These are phyloP conservation scores for Orchestia grillus DNA, from an alignment of 1,140 invertebrate species.

Conservation along the genomic window DNA sequence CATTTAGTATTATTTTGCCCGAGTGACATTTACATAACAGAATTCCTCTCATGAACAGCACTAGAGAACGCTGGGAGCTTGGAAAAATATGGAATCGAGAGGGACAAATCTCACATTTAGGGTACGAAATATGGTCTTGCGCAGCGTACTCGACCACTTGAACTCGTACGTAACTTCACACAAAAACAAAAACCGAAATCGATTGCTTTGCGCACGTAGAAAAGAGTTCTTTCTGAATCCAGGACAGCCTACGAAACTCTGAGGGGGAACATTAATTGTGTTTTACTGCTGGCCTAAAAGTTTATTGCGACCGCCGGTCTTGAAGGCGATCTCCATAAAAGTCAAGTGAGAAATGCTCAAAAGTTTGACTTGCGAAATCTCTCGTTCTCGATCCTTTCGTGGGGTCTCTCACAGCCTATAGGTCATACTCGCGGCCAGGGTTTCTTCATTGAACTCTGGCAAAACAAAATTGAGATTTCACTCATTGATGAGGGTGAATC, in stretches of 20 bases:
- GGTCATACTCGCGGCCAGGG: background rate
- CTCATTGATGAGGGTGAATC: background rate
- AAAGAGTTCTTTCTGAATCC: background rate
- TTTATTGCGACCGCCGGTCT: constrained; percentile 47
- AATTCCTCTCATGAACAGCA: background rate
- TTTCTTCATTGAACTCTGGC: background rate
- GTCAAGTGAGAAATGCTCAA: constrained; percentile 43
- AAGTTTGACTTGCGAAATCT: constrained; percentile 26
- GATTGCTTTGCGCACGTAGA: background rate
- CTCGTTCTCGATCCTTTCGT: constrained; percentile 16
- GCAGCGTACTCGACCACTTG: background rate
- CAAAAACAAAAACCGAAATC: background rate
- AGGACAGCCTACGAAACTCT: constrained; percentile 35
- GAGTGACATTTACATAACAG: background rate
- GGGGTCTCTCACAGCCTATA: background rate
- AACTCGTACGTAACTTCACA: background rate
- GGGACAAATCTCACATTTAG: background rate
- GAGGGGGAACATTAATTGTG: constrained; percentile 33
- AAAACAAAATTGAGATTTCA: background rate
- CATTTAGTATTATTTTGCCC: background rate
- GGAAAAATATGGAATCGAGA: background rate
- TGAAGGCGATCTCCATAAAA: constrained; percentile 51
- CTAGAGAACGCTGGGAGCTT: background rate
- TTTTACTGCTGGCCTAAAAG: constrained; percentile 45
- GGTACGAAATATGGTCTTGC: background rate